Percentiles rank a stretch among this genome's conserved stretches.
Conservation (phyloP, 2,888 invertebrate genomes). For the Meiosimyza decipiens region DNA sequence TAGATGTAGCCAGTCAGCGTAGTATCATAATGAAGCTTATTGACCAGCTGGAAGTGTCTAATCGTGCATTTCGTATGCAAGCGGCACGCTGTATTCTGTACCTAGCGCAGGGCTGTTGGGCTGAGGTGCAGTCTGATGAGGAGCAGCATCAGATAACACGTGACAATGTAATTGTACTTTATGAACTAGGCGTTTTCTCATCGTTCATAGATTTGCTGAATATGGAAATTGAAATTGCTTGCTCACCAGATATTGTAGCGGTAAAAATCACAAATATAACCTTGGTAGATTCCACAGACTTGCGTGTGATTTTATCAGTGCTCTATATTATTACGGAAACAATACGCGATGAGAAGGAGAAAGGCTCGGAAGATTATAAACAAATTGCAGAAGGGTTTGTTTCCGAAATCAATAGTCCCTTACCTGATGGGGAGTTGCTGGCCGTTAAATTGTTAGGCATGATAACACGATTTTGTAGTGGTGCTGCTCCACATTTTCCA, state of each 20-base stretch:
- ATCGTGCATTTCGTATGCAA: slow-evolving; percentile 84
- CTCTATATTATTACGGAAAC: slow-evolving; percentile 96
- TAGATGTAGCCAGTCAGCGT: slow-evolving; percentile 75
- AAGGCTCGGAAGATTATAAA: slow-evolving; percentile 66
- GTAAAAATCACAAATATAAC: slow-evolving; percentile 80
- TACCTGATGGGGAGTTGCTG: slow-evolving; percentile 82
- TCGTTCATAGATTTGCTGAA: slow-evolving; percentile 93
- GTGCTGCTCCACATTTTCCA: slow-evolving; percentile 95
- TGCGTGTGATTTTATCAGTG: slow-evolving; percentile 92
- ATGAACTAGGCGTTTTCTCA: slow-evolving; percentile 89
- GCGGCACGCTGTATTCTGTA: slow-evolving; percentile 95
- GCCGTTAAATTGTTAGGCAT: slow-evolving; percentile 92
- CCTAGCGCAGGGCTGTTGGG: slow-evolving; percentile 94
- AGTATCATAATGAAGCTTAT: slow-evolving; percentile 86
- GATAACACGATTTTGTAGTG: slow-evolving; percentile 97
- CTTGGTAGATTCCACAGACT: slow-evolving; percentile 89
- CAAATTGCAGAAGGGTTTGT: slow-evolving; percentile 70
- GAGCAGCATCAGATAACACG: slow-evolving; percentile 88
- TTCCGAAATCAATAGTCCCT: slow-evolving; percentile 69
- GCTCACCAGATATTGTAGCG: slow-evolving; percentile 78
- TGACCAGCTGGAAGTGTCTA: slow-evolving; percentile 91
- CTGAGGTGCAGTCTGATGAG: slow-evolving; percentile 90
- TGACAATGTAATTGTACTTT: slow-evolving; percentile 86
- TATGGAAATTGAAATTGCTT: slow-evolving; percentile 89
- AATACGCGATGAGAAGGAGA: slow-evolving; percentile 77